phyloP scores from a whole-genome alignment of 2,888 invertebrate genomes.

The Achlya flavicornis region DNA sequence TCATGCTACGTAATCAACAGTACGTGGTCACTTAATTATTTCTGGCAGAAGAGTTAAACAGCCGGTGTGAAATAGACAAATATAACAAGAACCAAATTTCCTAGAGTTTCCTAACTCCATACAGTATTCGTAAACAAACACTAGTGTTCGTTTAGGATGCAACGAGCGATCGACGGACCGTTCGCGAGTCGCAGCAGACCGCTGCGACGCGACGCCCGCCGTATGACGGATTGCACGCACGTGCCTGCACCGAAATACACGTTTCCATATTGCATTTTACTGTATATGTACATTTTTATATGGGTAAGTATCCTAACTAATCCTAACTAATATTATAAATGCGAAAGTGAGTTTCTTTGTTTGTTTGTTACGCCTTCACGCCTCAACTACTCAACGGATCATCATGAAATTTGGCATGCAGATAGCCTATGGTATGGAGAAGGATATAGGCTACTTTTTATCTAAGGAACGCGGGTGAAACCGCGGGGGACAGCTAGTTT shows the following conservation, averaged over 20 bases:
- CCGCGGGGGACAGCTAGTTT: too few species aligned
- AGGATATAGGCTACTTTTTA: too few species aligned
- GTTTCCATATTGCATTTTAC: slow-evolving; percentile 4
- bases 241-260: slow-evolving; percentile 42
- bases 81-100: slow-evolving; percentile 4
- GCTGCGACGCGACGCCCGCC: slow-evolving; percentile 38
- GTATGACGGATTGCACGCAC: slow-evolving; percentile 57
- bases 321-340: neutral
- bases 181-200: slow-evolving; percentile 10
- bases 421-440: too few species aligned
- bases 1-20: too few species aligned
- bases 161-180: slow-evolving; percentile 25
- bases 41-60: too few species aligned
- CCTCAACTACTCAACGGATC: too few species aligned
- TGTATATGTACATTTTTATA: neutral
- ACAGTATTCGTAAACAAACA: slow-evolving; percentile 35
- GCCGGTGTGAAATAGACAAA: neutral
- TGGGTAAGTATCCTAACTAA: too few species aligned
- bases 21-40: too few species aligned
- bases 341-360: too few species aligned
- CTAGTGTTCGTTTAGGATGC: slow-evolving; percentile 41
- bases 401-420: too few species aligned
- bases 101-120: slow-evolving; percentile 18
- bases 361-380: too few species aligned
- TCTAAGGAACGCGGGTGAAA: too few species aligned